A percentile compares a stretch with the other conserved stretches of the same genome.
Conservation (phyloP, 2,797 vertebrate genomes). For the Pantherophis alleghaniensis region DNA sequence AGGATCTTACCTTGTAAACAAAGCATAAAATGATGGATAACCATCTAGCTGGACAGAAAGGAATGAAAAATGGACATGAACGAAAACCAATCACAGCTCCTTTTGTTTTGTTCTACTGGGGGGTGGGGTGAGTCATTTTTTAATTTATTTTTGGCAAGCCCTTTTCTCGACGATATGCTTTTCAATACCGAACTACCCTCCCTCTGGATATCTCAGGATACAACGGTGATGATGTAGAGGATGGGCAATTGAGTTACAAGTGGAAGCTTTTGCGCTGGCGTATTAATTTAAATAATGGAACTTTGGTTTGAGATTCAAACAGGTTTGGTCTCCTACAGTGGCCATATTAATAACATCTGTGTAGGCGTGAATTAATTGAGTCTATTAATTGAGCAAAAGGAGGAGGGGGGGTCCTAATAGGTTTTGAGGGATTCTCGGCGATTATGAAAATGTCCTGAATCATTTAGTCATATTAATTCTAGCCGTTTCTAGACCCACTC, state of each 20-base stretch:
- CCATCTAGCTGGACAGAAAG: neutral
- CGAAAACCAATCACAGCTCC: neutral
- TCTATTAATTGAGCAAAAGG: neutral
- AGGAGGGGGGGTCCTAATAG: neutral
- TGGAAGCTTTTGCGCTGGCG: neutral
- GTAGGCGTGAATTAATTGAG: neutral
- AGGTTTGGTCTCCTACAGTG: neutral
- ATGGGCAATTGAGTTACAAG: neutral
- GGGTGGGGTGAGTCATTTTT: neutral
- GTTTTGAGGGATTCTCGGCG: fast-evolving
- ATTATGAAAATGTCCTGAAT: neutral
- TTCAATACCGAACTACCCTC: neutral
- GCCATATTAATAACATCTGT: neutral
- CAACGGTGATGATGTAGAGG: neutral
- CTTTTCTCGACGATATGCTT: neutral
- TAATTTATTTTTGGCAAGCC: neutral
- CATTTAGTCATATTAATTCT: neutral
- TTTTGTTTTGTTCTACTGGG: neutral
- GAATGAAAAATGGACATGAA: neutral
- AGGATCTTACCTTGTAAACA: neutral
- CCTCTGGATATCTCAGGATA: neutral
- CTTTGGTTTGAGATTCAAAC: neutral
- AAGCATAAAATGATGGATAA: neutral
- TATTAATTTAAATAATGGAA: neutral
- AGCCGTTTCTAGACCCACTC: too few relatives aligned